Percentiles rank a stretch among this genome's conserved stretches.
Conservation (phyloP, 1,140 invertebrate genomes). For the Caerostris extrusa region DNA sequence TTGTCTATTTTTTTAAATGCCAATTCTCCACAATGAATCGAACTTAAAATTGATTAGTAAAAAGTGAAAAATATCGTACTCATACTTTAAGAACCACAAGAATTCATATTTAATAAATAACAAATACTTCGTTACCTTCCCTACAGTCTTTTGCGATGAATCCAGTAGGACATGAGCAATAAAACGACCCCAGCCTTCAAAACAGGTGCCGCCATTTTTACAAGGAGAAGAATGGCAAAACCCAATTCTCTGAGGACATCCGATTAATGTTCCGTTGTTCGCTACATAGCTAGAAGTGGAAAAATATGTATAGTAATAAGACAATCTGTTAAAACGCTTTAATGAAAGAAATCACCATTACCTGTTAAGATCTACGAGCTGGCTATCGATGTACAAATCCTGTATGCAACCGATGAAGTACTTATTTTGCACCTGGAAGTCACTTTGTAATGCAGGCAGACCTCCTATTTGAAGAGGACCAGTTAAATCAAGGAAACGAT, state of each 20-base stretch:
- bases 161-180: conserved; percentile 91
- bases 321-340: neutral
- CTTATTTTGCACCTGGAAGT: conserved; percentile 90
- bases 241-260: conserved; percentile 92
- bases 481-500: conserved; percentile 96
- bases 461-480: conserved; percentile 97
- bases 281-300: conserved; percentile 87
- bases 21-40: too few relatives aligned
- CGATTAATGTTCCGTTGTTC: conserved; percentile 92
- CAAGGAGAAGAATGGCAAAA: conserved; percentile 92
- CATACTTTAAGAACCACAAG: neutral
- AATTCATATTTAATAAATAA: neutral
- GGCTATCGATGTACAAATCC: conserved; percentile 93
- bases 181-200: conserved; percentile 93
- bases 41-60: neutral
- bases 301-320: neutral
- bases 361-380: conserved; percentile 93
- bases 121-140: conserved; percentile 83
- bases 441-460: conserved; percentile 88
- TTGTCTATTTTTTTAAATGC: too few relatives aligned
- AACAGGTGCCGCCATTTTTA: conserved; percentile 92
- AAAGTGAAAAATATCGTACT: neutral
- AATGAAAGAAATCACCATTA: conserved; percentile 79
- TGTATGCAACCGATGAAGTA: conserved; percentile 96
- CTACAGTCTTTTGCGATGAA: conserved; percentile 95